Evolutionary conservation across 2,797 vertebrate genomes (phyloP).

Genomic region (Lagorchestes hirsutus): DNA sequence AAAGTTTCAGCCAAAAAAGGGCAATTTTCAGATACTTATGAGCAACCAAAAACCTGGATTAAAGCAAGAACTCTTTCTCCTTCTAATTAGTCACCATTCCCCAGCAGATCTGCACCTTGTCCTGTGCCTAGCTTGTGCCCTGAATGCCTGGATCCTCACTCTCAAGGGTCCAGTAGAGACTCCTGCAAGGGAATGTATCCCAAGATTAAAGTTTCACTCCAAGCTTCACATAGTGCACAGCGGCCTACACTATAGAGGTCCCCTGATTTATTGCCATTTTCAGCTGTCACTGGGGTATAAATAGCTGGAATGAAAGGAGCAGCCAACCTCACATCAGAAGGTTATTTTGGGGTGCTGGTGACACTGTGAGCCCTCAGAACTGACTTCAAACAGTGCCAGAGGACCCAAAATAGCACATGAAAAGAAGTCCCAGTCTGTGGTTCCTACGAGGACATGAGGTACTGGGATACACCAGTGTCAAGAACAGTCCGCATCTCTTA

Average conservation of each 20-base stretch:
- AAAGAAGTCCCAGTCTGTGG: fast-evolving
- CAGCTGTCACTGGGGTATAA: constrained; percentile 64
- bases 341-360: constrained; percentile 55
- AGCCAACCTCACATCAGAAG: neutral
- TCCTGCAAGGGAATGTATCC: neutral
- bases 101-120: neutral
- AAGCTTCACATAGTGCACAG: neutral
- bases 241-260: neutral
- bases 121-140: neutral
- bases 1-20: constrained; percentile 33
- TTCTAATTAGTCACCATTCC: neutral
- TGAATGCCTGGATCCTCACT: neutral
- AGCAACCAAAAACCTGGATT: neutral
- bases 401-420: constrained; percentile 22
- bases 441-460: neutral
- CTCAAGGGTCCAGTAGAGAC: neutral
- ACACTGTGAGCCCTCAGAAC: constrained; percentile 2
- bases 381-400: neutral
- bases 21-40: constrained; percentile 5
- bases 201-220: neutral
- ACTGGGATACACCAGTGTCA: neutral
- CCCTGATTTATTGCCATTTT: neutral
- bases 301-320: constrained; percentile 37
- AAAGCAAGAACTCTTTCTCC: neutral
- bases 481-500: neutral